Conservation (phyloP, 2,113 vertebrate genomes). For the Rallus limicola region DNA sequence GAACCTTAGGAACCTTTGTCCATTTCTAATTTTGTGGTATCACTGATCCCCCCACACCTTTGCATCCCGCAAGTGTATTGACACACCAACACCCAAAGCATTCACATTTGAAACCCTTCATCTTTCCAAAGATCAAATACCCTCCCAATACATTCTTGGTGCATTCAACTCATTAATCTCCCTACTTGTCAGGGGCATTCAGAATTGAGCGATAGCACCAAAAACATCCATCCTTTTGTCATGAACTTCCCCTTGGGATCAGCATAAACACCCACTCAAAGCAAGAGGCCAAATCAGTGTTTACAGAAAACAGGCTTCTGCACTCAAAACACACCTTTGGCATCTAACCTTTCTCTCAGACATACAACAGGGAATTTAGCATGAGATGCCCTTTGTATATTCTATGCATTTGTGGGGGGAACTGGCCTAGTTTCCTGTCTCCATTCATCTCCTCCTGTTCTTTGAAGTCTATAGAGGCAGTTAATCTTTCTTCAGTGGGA, state of each 20-base stretch:
- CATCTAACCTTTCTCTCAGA: background rate
- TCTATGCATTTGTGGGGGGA: background rate
- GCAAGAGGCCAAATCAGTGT: background rate
- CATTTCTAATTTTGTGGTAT: background rate
- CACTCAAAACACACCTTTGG: background rate
- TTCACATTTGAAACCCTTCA: conserved; percentile 18
- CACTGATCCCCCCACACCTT: background rate
- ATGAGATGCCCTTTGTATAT: background rate
- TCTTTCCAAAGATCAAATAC: conserved; percentile 8
- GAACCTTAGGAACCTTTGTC: background rate
- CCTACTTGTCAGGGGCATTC: background rate
- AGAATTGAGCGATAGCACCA: background rate
- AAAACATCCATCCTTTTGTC: conserved; percentile 32
- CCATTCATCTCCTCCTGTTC: background rate
- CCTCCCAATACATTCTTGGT: background rate
- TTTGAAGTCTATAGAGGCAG: background rate
- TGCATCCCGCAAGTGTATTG: background rate
- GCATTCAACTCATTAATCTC: conserved; percentile 40
- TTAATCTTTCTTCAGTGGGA: background rate
- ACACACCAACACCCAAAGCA: background rate
- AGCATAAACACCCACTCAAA: background rate
- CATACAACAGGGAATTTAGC: background rate
- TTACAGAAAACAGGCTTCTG: background rate
- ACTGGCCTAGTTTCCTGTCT: background rate
- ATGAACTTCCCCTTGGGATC: background rate